These are phyloP conservation scores for Diprion similis DNA, from an alignment of 1,140 invertebrate species.

Conservation along the genomic window DNA sequence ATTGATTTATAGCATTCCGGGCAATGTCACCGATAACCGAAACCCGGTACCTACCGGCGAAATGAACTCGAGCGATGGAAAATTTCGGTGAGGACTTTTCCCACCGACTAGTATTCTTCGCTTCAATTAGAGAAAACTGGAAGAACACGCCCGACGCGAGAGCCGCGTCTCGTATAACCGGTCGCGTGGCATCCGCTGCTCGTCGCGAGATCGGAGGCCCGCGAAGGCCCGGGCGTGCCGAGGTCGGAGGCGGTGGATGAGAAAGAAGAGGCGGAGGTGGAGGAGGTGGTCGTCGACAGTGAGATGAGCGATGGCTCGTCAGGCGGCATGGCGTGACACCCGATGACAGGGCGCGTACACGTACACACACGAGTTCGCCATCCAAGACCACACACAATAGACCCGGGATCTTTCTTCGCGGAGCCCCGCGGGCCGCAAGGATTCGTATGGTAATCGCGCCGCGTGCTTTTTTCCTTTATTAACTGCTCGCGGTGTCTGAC, in stretches of 20 bases:
- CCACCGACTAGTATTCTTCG: neutral
- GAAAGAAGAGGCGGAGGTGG: constrained; percentile 15
- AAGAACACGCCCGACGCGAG: neutral
- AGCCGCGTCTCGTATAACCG: neutral
- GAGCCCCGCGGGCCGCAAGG: constrained; percentile 20
- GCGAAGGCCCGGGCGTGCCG: constrained; percentile 17
- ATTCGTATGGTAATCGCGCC: constrained; percentile 49
- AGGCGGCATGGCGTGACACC: constrained; percentile 34
- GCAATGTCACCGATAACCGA: too few species aligned
- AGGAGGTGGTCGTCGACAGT: constrained; percentile 36
- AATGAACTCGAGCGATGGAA: neutral
- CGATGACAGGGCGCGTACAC: constrained; percentile 38
- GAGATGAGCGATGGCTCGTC: constrained; percentile 44
- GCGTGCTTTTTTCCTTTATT: constrained; percentile 37
- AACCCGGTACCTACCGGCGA: neutral
- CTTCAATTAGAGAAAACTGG: constrained; percentile 13
- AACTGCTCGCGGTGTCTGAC: constrained; percentile 37
- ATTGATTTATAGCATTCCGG: neutral
- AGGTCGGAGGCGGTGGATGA: neutral
- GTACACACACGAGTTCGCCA: constrained; percentile 25
- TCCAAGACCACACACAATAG: constrained; percentile 39
- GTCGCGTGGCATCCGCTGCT: constrained; percentile 22
- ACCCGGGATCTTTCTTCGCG: constrained; percentile 10
- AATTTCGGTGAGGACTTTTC: neutral
- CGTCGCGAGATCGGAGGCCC: constrained; percentile 16